phyloP scores from a whole-genome alignment of 2,113 vertebrate genomes.

The Carlito syrichta region DNA sequence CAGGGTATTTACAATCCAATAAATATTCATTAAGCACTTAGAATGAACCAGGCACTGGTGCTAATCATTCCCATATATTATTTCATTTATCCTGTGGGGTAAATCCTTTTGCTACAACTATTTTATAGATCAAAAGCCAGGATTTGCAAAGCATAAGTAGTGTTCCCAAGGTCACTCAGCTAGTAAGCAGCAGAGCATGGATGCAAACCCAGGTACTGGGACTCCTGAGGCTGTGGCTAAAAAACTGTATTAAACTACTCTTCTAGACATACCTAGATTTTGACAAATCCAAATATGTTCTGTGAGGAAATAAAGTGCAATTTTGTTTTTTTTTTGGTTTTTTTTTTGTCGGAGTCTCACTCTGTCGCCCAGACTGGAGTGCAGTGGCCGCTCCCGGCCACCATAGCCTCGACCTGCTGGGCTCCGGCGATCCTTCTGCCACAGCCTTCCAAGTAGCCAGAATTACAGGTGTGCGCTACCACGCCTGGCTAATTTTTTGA shows the following conservation, averaged over 20 bases:
- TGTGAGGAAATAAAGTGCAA: not conserved
- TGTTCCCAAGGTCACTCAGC: not conserved
- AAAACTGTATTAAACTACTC: too few relatives aligned
- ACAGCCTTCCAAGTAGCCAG: too few relatives aligned
- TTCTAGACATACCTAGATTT: not conserved
- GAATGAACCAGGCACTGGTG: not conserved
- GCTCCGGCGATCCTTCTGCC: too few relatives aligned
- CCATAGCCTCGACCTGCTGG: too few relatives aligned
- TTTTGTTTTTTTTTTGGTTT: too few relatives aligned
- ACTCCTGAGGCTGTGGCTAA: fast-evolving
- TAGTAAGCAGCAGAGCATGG: not conserved
- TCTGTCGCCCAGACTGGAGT: too few relatives aligned
- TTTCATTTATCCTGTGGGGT: not conserved
- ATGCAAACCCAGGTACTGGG: not conserved
- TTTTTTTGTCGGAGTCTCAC: too few relatives aligned
- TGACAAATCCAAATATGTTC: not conserved
- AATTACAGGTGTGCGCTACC: too few relatives aligned
- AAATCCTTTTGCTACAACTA: not conserved
- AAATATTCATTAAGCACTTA: not conserved
- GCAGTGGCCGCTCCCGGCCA: too few relatives aligned
- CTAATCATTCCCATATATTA: not conserved
- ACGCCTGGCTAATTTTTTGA: too few relatives aligned
- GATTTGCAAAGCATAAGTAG: not conserved
- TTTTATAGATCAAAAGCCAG: constrained; percentile 24
- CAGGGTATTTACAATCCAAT: not conserved